phyloP scores from a whole-genome alignment of 1,140 invertebrate species.

The Sitodiplosis mosellana region DNA sequence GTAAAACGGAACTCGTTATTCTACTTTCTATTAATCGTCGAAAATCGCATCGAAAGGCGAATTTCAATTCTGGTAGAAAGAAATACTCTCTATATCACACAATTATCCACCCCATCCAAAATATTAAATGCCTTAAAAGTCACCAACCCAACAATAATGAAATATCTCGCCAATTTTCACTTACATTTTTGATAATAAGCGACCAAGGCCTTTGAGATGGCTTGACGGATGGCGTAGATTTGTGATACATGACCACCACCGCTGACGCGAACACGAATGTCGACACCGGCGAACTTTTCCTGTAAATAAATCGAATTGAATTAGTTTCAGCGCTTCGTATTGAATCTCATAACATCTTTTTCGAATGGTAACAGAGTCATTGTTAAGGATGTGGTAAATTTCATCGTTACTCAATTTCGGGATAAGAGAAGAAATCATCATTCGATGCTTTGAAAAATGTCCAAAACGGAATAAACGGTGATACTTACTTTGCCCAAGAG shows the following conservation, averaged over 20 bases:
- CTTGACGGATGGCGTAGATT: slow-evolving; percentile 96
- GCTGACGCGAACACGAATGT: slow-evolving; percentile 92
- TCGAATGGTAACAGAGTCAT: neutral
- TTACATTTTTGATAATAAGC: slow-evolving; percentile 99
- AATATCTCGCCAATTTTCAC: slow-evolving; percentile 28
- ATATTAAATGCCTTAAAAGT: too few species aligned
- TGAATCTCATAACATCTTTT: too few species aligned
- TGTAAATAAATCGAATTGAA: slow-evolving; percentile 26
- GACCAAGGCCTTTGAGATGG: slow-evolving; percentile 92
- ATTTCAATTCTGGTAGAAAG: slow-evolving; percentile 1
- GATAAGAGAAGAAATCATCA: slow-evolving; percentile 22
- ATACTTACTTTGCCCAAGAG: slow-evolving; percentile 78
- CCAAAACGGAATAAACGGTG: neutral
- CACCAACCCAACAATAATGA: too few species aligned
- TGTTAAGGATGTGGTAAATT: neutral
- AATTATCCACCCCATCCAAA: too few species aligned
- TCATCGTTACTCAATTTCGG: slow-evolving; percentile 27
- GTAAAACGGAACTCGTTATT: slow-evolving; percentile 9
- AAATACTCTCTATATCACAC: too few species aligned
- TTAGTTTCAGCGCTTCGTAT: too few species aligned
- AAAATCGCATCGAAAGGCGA: too few species aligned
- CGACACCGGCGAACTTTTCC: slow-evolving; percentile 88
- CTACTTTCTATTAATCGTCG: slow-evolving; percentile 25
- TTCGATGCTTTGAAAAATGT: too few species aligned
- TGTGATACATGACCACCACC: slow-evolving; percentile 98